A percentile compares a stretch with the other conserved stretches of the same genome.
These are phyloP conservation scores for Nothocercus julius DNA, from an alignment of 2,113 vertebrate species.

Conservation along the genomic window DNA sequence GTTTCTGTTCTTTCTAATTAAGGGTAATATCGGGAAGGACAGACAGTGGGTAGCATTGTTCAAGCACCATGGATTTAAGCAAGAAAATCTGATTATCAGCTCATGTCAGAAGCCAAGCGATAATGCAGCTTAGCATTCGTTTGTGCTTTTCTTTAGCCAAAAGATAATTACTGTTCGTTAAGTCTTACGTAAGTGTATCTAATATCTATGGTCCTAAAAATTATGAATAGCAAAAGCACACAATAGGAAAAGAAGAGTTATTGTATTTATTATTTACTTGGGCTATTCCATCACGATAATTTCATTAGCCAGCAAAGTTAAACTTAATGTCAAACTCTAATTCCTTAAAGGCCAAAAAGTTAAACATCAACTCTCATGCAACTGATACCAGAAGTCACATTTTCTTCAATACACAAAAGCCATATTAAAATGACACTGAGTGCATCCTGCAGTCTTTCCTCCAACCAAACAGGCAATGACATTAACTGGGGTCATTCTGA, in stretches of 20 bases:
- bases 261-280: conserved; percentile 82
- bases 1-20: conserved; percentile 99
- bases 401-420: conserved; percentile 49
- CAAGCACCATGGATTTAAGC: conserved; percentile 89
- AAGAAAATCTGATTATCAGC: conserved; percentile 99
- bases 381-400: conserved; percentile 45
- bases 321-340: conserved; percentile 79
- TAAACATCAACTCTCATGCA: conserved; percentile 75
- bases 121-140: conserved; percentile 97
- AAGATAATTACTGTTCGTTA: conserved; percentile 92
- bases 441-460: background rate
- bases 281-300: conserved; percentile 78
- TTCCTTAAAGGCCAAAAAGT: conserved; percentile 80
- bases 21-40: conserved; percentile 89
- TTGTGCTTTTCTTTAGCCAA: conserved; percentile 91
- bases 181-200: conserved; percentile 86
- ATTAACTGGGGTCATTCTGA: background rate
- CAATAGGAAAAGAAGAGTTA: conserved; percentile 83
- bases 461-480: background rate
- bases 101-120: conserved; percentile 98
- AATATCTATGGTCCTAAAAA: conserved; percentile 81
- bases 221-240: conserved; percentile 83
- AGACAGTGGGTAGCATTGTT: conserved; percentile 98
- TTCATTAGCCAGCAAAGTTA: conserved; percentile 78
- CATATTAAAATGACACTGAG: background rate